phyloP scores from a whole-genome alignment of 2,113 vertebrate genomes.

The Mionectes macconnelli region DNA sequence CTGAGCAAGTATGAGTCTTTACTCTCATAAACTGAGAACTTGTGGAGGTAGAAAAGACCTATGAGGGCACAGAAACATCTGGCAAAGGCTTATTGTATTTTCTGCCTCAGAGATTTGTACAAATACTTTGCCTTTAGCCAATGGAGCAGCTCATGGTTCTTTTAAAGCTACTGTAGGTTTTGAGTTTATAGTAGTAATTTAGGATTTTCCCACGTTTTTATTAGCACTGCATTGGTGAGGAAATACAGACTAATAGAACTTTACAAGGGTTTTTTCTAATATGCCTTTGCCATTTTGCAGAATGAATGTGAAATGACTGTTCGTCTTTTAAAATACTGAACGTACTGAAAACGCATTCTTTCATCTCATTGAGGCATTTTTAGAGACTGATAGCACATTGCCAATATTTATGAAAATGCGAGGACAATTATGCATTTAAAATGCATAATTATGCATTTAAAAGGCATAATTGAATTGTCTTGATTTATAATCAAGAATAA shows the following conservation, averaged over 20 bases:
- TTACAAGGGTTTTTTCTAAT: slow-evolving; percentile 10
- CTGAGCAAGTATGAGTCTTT: too few species aligned
- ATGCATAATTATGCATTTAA: slow-evolving; percentile 21
- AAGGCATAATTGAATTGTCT: slow-evolving; percentile 28
- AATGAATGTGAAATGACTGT: neutral
- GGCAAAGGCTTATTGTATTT: neutral
- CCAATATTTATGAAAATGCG: slow-evolving; percentile 40
- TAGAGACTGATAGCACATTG: slow-evolving; percentile 11
- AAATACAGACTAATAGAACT: neutral
- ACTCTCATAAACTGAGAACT: neutral
- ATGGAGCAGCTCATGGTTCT: neutral
- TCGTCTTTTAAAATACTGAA: neutral
- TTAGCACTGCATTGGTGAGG: neutral
- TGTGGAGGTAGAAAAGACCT: neutral
- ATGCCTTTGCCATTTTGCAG: neutral
- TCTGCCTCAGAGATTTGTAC: neutral
- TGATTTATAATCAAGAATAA: slow-evolving; percentile 10
- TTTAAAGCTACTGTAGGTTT: neutral
- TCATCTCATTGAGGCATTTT: neutral
- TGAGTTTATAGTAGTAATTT: neutral
- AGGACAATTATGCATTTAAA: slow-evolving; percentile 22
- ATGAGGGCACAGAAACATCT: neutral
- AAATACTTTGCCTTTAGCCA: neutral
- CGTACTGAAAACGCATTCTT: neutral
- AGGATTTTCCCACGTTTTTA: neutral